Conservation (phyloP, 2,113 vertebrate species). For the Cyanoderma ruficeps region DNA sequence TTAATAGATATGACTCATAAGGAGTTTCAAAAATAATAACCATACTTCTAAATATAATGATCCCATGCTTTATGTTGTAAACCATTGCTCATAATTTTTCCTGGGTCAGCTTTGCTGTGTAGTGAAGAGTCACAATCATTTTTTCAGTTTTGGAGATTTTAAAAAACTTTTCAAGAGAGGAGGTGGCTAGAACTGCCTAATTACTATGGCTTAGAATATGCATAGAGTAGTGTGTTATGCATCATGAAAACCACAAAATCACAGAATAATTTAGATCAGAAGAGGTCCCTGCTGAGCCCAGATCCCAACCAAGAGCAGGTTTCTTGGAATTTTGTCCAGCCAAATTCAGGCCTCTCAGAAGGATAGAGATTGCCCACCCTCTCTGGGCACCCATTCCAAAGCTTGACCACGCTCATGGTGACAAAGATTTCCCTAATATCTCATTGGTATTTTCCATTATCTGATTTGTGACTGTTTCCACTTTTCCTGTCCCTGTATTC, state of each 20-base stretch:
- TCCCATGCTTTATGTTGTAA: not conserved
- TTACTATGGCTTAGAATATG: not conserved
- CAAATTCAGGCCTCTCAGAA: not conserved
- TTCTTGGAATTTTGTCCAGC: not conserved
- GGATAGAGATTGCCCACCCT: not conserved
- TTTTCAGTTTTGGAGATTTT: not conserved
- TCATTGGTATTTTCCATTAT: not conserved
- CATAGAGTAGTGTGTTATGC: not conserved
- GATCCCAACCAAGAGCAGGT: not conserved
- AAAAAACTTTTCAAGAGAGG: not conserved
- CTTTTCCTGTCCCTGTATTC: not conserved
- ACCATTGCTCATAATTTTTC: not conserved
- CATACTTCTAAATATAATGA: not conserved
- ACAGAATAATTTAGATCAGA: not conserved
- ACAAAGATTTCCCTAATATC: not conserved
- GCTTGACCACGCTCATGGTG: fast-evolving
- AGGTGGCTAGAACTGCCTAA: not conserved
- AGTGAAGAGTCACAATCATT: not conserved
- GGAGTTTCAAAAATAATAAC: not conserved
- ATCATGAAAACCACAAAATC: not conserved
- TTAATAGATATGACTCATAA: not conserved
- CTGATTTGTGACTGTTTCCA: not conserved
- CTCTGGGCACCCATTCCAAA: not conserved
- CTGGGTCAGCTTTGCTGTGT: not conserved
- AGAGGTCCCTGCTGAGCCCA: not conserved